Base-by-base conservation (phyloP, 2,888 invertebrate species). In the Acleris holmiana region DNA sequence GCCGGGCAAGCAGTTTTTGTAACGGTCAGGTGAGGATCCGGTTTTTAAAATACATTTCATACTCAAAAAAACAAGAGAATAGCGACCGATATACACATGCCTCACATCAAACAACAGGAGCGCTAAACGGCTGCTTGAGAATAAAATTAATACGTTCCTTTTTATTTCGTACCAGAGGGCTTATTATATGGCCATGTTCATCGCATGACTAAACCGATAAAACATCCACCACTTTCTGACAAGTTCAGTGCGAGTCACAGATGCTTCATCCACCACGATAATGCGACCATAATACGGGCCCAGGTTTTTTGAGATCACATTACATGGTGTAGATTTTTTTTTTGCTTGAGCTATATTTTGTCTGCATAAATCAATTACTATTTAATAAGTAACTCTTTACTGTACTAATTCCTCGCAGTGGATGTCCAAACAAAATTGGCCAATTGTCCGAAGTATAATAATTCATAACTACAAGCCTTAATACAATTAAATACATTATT, bases 51-150 rank as follows among this genome's bases (percentile, higher is more conserved):
- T 66, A 61, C 54, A 55, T 54, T 57, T 41, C 8, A 53, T 46
- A 46, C 35, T 60, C 21, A 47, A 69, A 67, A n/a, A 66, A 68
- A 70, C 68, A 64, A 66, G 61, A 64, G 63, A 62, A 60, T n/a
- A n/a, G n/a, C 35, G 51, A 41, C 57, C 59, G 41, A 54, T 19
- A 41, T 25, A 25, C 50, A 29, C 23, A 55, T 23, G 23, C 41
- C 44, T 17, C 6, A 44, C 41, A n/a, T n/a, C n/a, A 41, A 17
- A 41, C 41, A 19, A 15, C 40, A 35, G 57, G 35, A 63, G 62
- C 51, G 57, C 57, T 63, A 63, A 63, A 57, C 57, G 47, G 35
- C 23, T 53, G 51, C 57, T 48, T 54, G 13, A 6, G 15, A 61
- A 23, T 48, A 18, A n/a, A 47, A 47, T 17, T 17, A n/a, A 44